phyloP scores from a whole-genome alignment of 2,797 vertebrate species.

The Echiichthys vipera region DNA sequence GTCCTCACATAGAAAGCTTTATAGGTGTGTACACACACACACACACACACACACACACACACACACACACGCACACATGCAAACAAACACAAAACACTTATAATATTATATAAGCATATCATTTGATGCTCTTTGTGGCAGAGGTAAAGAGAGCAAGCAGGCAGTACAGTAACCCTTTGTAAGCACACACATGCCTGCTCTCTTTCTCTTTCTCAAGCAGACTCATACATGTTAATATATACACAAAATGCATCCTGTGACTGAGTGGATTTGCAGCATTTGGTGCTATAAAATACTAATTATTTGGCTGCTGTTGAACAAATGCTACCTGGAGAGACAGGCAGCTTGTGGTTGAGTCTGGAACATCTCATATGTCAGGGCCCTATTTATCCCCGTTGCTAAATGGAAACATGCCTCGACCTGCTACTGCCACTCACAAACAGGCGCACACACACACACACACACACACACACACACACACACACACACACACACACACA shows the following conservation, averaged over 20 bases:
- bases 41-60: slow-evolving; percentile 14
- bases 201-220: slow-evolving; percentile 12
- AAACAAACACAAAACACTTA: no score
- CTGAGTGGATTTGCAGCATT: slow-evolving; percentile 68
- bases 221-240: background rate
- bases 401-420: slow-evolving; percentile 76
- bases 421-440: slow-evolving; percentile 60
- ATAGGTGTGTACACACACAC: background rate
- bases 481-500: slow-evolving; percentile 35
- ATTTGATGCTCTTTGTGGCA: slow-evolving; percentile 63
- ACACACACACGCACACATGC: slow-evolving; percentile 3
- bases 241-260: slow-evolving; percentile 33
- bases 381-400: slow-evolving; percentile 75
- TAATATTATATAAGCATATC: slow-evolving; percentile 21
- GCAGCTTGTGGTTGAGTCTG: slow-evolving; percentile 75
- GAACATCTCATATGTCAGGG: slow-evolving; percentile 79
- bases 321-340: slow-evolving; percentile 74
- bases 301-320: slow-evolving; percentile 68
- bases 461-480: slow-evolving; percentile 19
- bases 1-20: no score
- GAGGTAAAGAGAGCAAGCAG: slow-evolving; percentile 47
- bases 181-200: slow-evolving; percentile 28
- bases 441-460: slow-evolving; percentile 5
- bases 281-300: slow-evolving; percentile 72
- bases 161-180: slow-evolving; percentile 54